Conservation (phyloP, 2,113 vertebrate genomes). For the Bambusicola thoracicus region DNA sequence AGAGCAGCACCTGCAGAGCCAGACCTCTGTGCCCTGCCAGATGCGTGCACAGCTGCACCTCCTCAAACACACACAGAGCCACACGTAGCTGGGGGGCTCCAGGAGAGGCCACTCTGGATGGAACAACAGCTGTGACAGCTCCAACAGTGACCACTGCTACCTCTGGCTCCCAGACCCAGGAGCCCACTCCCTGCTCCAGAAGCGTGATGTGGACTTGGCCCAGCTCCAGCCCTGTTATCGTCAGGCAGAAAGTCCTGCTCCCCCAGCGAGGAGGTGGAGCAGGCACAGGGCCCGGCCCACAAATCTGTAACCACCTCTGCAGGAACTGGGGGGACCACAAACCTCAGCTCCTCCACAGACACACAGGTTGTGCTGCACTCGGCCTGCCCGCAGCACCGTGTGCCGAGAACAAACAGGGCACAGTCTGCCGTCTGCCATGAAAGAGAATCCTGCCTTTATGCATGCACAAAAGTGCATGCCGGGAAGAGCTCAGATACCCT, state of each 20-base stretch:
- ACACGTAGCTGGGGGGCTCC: background rate
- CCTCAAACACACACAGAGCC: background rate
- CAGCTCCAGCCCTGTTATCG: background rate
- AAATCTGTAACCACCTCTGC: background rate
- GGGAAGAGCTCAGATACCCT: slow-evolving; percentile 38
- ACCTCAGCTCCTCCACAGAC: background rate
- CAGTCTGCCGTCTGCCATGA: background rate
- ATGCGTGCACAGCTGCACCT: background rate
- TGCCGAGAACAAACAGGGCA: background rate
- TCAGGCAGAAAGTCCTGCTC: background rate
- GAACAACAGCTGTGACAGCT: background rate
- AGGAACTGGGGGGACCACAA: slow-evolving; percentile 20
- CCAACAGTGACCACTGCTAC: background rate
- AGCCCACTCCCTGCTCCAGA: background rate
- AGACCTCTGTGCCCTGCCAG: background rate
- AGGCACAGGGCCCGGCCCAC: background rate
- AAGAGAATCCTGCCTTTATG: slow-evolving; percentile 41
- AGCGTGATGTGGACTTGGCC: background rate
- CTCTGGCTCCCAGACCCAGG: background rate
- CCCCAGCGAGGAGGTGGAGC: background rate
- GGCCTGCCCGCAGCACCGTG: background rate
- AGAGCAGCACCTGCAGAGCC: background rate
- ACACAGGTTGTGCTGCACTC: background rate
- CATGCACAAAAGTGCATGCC: slow-evolving; percentile 10
- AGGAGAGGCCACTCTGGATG: background rate